phyloP scores from a whole-genome alignment of 1,140 invertebrate species.

The Wiebesia pumilae region DNA sequence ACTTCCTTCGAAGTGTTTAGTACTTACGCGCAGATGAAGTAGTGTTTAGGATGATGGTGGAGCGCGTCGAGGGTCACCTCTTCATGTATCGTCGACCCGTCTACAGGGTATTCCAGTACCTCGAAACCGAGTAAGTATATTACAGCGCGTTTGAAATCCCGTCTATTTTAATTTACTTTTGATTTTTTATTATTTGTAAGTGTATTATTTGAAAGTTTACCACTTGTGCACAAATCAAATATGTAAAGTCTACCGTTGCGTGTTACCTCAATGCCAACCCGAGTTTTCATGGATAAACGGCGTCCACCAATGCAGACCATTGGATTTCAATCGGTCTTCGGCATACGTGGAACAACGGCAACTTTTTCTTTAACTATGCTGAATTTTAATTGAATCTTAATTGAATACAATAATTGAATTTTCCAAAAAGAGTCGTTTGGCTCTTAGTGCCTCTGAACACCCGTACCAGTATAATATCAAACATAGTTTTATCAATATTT shows the following conservation, averaged over 20 bases:
- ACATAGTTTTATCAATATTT: too few species aligned
- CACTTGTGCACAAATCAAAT: too few species aligned
- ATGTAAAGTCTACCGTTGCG: conserved; percentile 22
- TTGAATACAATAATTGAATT: too few species aligned
- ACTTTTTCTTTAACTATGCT: too few species aligned
- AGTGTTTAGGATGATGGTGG: conserved; percentile 77
- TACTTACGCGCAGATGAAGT: conserved; percentile 65
- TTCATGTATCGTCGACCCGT: conserved; percentile 84
- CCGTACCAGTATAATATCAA: too few species aligned
- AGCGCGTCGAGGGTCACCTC: conserved; percentile 82
- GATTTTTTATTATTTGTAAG: conserved; percentile 21
- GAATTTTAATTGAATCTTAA: too few species aligned
- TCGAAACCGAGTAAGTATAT: conserved; percentile 79
- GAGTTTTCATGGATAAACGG: background rate
- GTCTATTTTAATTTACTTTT: background rate
- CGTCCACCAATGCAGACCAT: background rate
- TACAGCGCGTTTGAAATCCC: background rate
- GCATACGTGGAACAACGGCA: too few species aligned
- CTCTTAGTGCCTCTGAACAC: background rate
- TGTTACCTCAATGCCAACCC: conserved; percentile 19
- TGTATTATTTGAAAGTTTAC: too few species aligned
- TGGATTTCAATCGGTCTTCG: background rate
- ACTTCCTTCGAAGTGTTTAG: conserved; percentile 40
- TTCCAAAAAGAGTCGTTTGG: background rate
- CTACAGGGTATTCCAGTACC: conserved; percentile 85